Conservation (phyloP, 1,140 invertebrate species). For the Zaprionus taronus region DNA sequence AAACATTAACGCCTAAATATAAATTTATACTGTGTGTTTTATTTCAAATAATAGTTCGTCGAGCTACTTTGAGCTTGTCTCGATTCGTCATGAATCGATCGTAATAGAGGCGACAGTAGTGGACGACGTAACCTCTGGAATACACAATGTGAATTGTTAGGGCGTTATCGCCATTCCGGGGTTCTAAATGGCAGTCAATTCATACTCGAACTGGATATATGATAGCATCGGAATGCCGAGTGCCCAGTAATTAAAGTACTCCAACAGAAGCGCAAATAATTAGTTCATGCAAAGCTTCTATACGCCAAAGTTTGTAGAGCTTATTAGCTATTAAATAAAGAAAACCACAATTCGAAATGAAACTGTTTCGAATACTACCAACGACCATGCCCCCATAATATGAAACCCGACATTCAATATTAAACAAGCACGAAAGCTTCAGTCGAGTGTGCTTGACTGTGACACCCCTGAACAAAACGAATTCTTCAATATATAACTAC, state of each 20-base stretch:
- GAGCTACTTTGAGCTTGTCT: constrained; percentile 18
- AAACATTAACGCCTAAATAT: constrained; percentile 8
- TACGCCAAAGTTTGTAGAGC: constrained; percentile 62
- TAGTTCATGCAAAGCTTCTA: constrained; percentile 50
- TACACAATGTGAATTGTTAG: constrained; percentile 58
- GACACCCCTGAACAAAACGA: too few relatives aligned
- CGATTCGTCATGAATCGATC: constrained; percentile 79
- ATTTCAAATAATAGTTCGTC: constrained; percentile 10
- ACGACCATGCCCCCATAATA: constrained; percentile 58
- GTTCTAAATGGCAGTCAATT: constrained; percentile 86
- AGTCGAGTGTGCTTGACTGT: too few relatives aligned
- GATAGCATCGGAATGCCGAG: constrained; percentile 36
- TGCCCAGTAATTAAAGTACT: constrained; percentile 2
- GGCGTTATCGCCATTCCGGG: constrained; percentile 88
- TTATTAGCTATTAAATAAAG: constrained; percentile 8
- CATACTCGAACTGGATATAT: constrained; percentile 86
- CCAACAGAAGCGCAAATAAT: not conserved
- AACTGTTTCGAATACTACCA: too few relatives aligned
- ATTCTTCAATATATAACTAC: too few relatives aligned
- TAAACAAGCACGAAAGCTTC: too few relatives aligned
- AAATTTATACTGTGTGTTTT: constrained; percentile 4
- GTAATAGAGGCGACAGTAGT: constrained; percentile 86
- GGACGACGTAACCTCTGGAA: constrained; percentile 81
- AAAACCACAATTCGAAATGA: constrained; percentile 83
- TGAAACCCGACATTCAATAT: constrained; percentile 82